Evolutionary conservation across 2,888 invertebrate species (phyloP), one percentile per base, ranked within the genome.

Genomic region (Megalurothrips usitatus): DNA sequence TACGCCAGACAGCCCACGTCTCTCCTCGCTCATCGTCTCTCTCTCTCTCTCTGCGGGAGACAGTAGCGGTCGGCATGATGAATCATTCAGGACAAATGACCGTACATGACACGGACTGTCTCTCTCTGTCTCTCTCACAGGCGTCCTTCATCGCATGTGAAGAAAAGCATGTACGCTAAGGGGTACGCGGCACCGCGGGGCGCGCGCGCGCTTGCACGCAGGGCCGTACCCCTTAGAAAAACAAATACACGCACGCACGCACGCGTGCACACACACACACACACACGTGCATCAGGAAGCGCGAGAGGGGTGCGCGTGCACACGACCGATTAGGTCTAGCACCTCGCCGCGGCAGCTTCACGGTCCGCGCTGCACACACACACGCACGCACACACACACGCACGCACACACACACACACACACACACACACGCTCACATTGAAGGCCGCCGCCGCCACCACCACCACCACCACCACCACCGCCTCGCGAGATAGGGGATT

Each of bases 41-140:
- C 34, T 43, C 6, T 6, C 3, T 43, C 34, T 43, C 34, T 43
- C 34, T 43, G 58, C 58, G 17, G 58, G 19, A 58, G 58, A 58
- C 58, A 58, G 58, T 43, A 58, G 68, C 68, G n/a, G 58, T 0
- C 68, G 68, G 23, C 10, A 26, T 11, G 68, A 75, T 75, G 68
- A 23, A 26, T 75, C 68, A 75, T 75, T 23, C 68, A 75, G 12
- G 68, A 75, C 68, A 75, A 75, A 68, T 68, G 68, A 58, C 58
- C 12, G 58, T 58, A 58, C 58, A 58, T 58, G 58, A 58, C 58
- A 43, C 34, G 34, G 34, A 43, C 34, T 43, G 3, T 43, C 34
- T 43, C 34, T 43, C 34, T 43, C 34, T 43, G 3, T 43, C 34
- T 43, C 34, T 43, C 34, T 43, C 34, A 4, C 34, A 6, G 34